Conservation (phyloP, 2,888 invertebrate species). For the Agrochola circellaris region DNA sequence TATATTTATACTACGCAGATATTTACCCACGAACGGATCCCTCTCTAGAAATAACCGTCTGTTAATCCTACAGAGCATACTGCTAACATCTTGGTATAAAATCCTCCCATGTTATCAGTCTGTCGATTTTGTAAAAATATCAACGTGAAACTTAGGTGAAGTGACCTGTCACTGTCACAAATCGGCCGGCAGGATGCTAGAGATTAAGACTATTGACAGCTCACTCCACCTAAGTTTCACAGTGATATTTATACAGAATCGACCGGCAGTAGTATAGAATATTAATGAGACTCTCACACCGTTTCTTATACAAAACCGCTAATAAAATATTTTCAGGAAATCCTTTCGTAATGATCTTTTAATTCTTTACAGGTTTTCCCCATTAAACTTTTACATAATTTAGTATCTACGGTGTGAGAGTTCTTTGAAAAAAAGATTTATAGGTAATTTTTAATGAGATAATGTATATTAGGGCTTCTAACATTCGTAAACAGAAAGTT, state of each 20-base stretch:
- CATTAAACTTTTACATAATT: conserved; percentile 11
- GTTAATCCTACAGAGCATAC: background rate
- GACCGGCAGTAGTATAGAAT: too few species aligned
- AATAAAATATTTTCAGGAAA: background rate
- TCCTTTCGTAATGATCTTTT: conserved; percentile 10
- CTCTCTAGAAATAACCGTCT: background rate
- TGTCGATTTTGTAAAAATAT: too few species aligned
- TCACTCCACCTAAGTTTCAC: too few species aligned
- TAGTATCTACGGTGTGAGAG: background rate
- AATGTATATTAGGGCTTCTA: background rate
- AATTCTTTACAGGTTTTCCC: conserved; percentile 14
- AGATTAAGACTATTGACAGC: too few species aligned
- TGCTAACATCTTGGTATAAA: background rate
- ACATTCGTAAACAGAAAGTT: background rate
- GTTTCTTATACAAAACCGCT: background rate
- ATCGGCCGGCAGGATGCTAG: too few species aligned
- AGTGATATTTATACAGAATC: too few species aligned
- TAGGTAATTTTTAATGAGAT: background rate
- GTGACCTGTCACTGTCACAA: too few species aligned
- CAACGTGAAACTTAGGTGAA: too few species aligned
- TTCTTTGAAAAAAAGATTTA: conserved; percentile 12
- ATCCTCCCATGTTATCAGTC: background rate
- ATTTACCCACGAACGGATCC: background rate
- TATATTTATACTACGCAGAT: conserved; percentile 2
- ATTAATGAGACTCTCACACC: background rate